A percentile compares a stretch with the other conserved stretches of the same genome.
These are phyloP conservation scores for Dolomedes plantarius DNA, from an alignment of 2,888 invertebrate species.

Conservation along the genomic window DNA sequence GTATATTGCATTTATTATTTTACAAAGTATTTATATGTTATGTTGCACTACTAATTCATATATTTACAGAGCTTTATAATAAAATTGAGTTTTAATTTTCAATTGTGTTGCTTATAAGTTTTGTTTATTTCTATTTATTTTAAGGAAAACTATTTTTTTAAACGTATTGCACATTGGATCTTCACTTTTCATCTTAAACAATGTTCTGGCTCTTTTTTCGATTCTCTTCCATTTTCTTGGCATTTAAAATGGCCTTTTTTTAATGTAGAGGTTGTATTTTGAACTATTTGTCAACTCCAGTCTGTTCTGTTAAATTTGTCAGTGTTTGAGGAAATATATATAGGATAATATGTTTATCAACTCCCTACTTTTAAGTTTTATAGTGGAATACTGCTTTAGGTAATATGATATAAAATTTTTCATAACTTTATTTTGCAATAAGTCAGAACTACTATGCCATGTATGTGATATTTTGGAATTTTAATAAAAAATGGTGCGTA, in stretches of 20 bases:
- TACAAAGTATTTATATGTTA: background rate
- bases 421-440: background rate
- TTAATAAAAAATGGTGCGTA: background rate
- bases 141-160: too few species aligned
- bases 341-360: too few species aligned
- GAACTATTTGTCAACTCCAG: background rate
- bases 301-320: too few species aligned
- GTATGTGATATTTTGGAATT: slow-evolving; percentile 3
- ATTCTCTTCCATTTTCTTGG: background rate
- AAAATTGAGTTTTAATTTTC: background rate
- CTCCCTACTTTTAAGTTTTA: too few species aligned
- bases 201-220: background rate
- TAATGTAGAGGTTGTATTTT: background rate
- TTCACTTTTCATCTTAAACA: background rate
- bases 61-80: background rate
- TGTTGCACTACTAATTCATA: background rate
- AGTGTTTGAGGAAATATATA: too few species aligned
- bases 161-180: too few species aligned
- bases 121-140: background rate
- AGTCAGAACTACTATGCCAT: slow-evolving; percentile 1
- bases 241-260: background rate
- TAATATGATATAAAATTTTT: background rate
- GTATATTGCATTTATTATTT: slow-evolving; percentile 31
- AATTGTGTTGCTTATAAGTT: background rate
- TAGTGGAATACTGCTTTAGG: background rate